Evolutionary conservation across 2,888 invertebrate species (phyloP), one percentile per base, ranked within the genome.

Genomic region (Chymomyza amoena): DNA sequence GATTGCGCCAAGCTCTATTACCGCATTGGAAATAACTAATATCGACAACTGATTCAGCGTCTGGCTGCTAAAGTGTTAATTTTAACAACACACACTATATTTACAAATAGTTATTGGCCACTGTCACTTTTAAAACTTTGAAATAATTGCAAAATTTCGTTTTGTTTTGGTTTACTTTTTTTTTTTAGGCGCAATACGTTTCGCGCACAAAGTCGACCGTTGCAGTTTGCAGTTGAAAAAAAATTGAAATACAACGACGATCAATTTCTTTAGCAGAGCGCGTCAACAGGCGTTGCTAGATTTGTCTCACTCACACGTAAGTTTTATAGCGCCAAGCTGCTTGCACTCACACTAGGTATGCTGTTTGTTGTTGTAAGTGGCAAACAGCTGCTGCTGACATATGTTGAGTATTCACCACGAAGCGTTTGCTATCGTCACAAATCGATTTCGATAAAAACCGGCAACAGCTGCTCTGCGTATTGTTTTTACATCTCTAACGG

Each of bases 21-120:
- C 39, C 20, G 50, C 61, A 52, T 54, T 50, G 13, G 61, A 62
- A 66, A 71, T 56, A 28, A 63, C 36, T 51, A 60, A 60, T 68
- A 62, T 59, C 51, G 65, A 67, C 56, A 70, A 25, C 25, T 25
- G 25, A 25, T 4, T 25, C 25, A 25, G 25, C 25, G 25, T 4
- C 25, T 25, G 4, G 66, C 69, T 65, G 69, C 71, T 73, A 75
- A 68, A 70, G 83, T 83, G 83, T 72, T 86, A 83, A 83, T 86
- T 82, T 77, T 68, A 69, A 70, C 71, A 68, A 7, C 57, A 68
- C 45, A 61, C 54, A 69, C 72, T 68, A 71, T 61, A 16, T 61
- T 73, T 70, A 77, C 70, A 61, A 68, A 71, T 63, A 69, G 64
- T 66, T 6, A 10, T 65, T 5, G 18, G 68, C 16, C 20, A 52